Evolutionary conservation across 2,797 vertebrate species (phyloP), one percentile per base, ranked within the genome.

Genomic region (Avahi laniger): DNA sequence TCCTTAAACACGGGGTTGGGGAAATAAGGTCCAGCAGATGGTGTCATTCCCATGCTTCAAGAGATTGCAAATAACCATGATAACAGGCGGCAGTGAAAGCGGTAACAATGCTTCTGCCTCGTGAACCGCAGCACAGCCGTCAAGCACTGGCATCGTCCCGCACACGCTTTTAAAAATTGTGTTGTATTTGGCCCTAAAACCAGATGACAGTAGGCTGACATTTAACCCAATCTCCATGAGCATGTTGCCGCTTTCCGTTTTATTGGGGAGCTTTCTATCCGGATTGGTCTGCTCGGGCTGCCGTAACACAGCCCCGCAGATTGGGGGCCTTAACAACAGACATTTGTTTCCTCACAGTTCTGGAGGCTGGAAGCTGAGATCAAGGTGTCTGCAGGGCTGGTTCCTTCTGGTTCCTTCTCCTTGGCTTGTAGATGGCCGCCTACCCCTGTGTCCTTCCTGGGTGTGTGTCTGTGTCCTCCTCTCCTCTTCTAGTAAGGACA

Each of bases 291-390:
- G 17, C 30, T 85, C 26, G 24, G 11, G 26, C 30, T 17, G 5
- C 30, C 70, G 9, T 54, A 65, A 63, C 54, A 38, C 41, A 38
- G 38, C 24, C 17, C 11, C 41, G 12, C 26, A 86, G 63, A 70
- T 1, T 5, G 5, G 11, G 33, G 6, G 59, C 52, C 52, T 38
- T 50, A 69, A 78, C 43, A 76, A 18, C 20, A 65, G 15, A 17
- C 5, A 3, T 26, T 43, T 28, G 10, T 59, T 7, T 35, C 28
- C 57, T 63, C 80, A 9, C 2, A 4, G 15, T 85, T 33, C 57
- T 65, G 50, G 89, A 87, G 43, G n/a, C 65, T 17, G 10, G 38
- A 92, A 72, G 57, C 75, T 38, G 38, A 41, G 69, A 54, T 72
- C 65, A 43, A 46, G 57, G 41, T 5, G 12, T 17, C 0, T 1